phyloP scores from a whole-genome alignment of 2,113 vertebrate species.

The Trachemys scripta region DNA sequence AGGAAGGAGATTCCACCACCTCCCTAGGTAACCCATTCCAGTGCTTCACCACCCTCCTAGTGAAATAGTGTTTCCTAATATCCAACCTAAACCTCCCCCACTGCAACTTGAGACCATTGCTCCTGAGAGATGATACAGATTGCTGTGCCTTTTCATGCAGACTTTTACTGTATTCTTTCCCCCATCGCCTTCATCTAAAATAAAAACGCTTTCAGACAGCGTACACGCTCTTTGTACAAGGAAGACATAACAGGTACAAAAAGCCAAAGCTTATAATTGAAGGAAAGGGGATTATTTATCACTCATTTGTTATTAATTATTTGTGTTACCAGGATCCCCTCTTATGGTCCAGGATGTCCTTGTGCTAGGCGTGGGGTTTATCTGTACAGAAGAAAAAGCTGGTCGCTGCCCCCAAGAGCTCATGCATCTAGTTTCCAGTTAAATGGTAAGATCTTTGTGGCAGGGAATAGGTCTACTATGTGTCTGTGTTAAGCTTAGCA shows the following conservation, averaged over 20 bases:
- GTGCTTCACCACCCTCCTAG: too few relatives aligned
- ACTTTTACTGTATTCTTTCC: background rate
- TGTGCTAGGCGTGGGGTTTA: background rate
- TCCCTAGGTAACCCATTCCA: too few relatives aligned
- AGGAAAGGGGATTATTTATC: background rate
- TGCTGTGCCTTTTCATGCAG: background rate
- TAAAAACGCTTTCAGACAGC: background rate
- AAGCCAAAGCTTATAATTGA: background rate
- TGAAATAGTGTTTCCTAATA: too few relatives aligned
- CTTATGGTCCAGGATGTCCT: too few relatives aligned
- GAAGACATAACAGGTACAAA: background rate
- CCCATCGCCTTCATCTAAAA: background rate
- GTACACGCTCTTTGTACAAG: background rate
- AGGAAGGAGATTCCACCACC: too few relatives aligned
- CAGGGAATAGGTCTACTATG: fast-evolving
- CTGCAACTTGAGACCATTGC: too few relatives aligned
- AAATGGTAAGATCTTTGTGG: background rate
- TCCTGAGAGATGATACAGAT: background rate
- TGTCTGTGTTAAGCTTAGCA: background rate
- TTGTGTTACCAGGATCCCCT: background rate
- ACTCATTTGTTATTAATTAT: fast-evolving
- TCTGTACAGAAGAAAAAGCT: background rate
- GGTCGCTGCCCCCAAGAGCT: background rate
- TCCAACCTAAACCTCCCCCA: too few relatives aligned
- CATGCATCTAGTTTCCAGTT: background rate